A percentile compares a stretch with the other conserved stretches of the same genome.
phyloP scores from a whole-genome alignment of 2,888 invertebrate genomes.

The Pyrrhosoma nymphula region DNA sequence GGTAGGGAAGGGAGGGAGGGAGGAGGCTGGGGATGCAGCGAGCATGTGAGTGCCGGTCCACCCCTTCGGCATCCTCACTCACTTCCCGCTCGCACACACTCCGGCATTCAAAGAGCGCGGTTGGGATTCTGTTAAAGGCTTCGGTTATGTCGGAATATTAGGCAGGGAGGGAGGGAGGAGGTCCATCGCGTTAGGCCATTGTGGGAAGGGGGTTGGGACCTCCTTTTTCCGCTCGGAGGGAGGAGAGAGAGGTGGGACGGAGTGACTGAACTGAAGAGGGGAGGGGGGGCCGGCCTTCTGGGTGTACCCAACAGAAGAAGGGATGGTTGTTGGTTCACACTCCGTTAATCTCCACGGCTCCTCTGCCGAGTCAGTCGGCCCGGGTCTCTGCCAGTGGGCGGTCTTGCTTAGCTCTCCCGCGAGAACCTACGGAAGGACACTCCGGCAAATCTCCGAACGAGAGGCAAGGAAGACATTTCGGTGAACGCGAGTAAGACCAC shows the following conservation, averaged over 20 bases:
- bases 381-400: slow-evolving; percentile 26
- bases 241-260: background rate
- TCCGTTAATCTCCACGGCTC: slow-evolving; percentile 63
- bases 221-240: background rate
- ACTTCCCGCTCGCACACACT: slow-evolving; percentile 6
- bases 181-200: background rate
- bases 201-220: background rate
- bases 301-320: background rate
- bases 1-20: background rate
- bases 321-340: slow-evolving; percentile 46
- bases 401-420: background rate
- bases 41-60: background rate
- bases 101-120: slow-evolving; percentile 30
- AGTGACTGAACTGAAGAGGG: background rate
- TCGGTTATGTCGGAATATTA: slow-evolving; percentile 41
- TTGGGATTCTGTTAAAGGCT: slow-evolving; percentile 53
- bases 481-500: background rate
- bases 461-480: background rate
- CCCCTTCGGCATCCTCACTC: background rate
- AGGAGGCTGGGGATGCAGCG: background rate
- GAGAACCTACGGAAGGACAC: background rate
- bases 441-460: background rate
- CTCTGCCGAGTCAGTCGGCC: slow-evolving; percentile 37
- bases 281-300: background rate
- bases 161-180: background rate